These are phyloP conservation scores for Cavia porcellus DNA, from an alignment of 2,113 vertebrate genomes.

Conservation along the genomic window DNA sequence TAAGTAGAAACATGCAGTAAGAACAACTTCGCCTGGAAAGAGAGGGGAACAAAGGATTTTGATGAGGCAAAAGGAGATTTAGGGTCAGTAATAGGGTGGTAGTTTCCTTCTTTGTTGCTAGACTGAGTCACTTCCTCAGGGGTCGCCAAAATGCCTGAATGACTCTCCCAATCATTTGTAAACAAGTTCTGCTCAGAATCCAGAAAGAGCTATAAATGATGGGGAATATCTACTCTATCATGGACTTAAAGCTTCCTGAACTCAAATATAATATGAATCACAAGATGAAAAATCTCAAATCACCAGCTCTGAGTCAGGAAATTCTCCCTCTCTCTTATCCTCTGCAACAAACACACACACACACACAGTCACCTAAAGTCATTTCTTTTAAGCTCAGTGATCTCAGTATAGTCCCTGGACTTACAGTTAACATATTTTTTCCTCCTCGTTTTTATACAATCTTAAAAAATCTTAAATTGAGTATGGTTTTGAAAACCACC, in stretches of 20 bases:
- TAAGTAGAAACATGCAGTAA: background rate
- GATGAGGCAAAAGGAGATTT: background rate
- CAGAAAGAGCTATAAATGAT: background rate
- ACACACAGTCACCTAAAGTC: background rate
- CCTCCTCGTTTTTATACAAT: background rate
- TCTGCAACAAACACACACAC: too few species aligned
- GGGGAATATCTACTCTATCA: background rate
- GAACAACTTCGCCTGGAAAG: background rate
- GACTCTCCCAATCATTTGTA: background rate
- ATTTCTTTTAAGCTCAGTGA: background rate
- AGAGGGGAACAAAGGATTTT: background rate
- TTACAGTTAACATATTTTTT: background rate
- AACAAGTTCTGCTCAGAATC: background rate
- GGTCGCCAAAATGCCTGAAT: background rate
- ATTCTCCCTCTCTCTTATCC: fast-evolving
- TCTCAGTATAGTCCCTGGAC: background rate
- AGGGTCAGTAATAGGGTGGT: background rate
- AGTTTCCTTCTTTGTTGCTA: background rate
- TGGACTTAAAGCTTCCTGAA: constrained; percentile 10
- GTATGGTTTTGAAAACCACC: background rate
- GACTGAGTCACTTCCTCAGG: background rate
- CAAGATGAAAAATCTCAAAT: background rate
- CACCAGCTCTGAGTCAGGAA: background rate
- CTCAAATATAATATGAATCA: background rate
- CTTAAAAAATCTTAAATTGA: background rate